These are phyloP conservation scores for Urosaurus nigricauda DNA, from an alignment of 2,797 vertebrate species.

Conservation along the genomic window DNA sequence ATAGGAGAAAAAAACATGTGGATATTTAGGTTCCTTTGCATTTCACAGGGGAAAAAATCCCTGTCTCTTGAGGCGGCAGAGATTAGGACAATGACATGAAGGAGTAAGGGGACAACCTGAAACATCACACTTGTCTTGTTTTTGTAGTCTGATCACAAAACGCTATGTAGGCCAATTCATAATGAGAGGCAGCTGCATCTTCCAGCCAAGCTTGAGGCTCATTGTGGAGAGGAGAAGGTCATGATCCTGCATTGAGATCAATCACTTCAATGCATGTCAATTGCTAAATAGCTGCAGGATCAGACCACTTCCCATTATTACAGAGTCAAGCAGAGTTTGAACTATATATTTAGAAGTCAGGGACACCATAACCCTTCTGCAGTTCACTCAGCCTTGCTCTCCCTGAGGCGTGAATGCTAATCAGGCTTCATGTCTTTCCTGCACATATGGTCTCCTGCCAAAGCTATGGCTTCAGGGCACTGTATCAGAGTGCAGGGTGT, in stretches of 20 bases:
- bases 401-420: constrained; percentile 22
- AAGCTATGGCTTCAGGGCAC: neutral
- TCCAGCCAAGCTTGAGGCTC: neutral
- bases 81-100: neutral
- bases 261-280: neutral
- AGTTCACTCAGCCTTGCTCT: constrained; percentile 6
- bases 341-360: constrained; percentile 22
- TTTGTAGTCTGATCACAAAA: neutral
- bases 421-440: constrained; percentile 32
- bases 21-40: constrained; percentile 21
- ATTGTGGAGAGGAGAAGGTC: neutral
- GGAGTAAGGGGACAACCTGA: neutral
- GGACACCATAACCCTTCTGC: constrained; percentile 24
- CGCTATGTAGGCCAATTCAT: neutral
- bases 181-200: neutral
- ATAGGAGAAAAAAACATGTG: constrained; percentile 54
- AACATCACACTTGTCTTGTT: neutral
- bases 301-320: constrained; percentile 1
- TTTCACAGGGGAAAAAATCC: neutral
- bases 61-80: neutral
- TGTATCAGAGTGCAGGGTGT: neutral
- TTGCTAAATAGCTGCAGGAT: neutral
- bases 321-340: constrained; percentile 29
- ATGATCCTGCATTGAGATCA: neutral
- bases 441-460: constrained; percentile 19